These are phyloP conservation scores for Zonitis immaculata DNA, from an alignment of 2,888 invertebrate species.

Conservation along the genomic window DNA sequence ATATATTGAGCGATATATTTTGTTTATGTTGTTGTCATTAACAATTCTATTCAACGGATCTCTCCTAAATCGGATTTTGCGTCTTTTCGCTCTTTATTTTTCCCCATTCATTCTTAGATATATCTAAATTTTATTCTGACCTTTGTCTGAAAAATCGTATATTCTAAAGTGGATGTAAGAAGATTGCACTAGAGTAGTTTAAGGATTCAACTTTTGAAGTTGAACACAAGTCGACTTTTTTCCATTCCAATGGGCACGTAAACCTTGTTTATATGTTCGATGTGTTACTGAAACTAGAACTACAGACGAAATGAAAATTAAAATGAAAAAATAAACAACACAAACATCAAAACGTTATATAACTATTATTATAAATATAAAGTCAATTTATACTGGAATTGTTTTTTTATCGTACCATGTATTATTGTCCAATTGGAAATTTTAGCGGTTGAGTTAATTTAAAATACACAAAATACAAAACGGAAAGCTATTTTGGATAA, in stretches of 20 bases:
- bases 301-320: too few relatives aligned
- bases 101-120: not conserved
- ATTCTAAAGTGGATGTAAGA: slow-evolving; percentile 16
- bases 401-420: not conserved
- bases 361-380: not conserved
- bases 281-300: not conserved
- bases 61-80: not conserved
- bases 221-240: slow-evolving; percentile 3
- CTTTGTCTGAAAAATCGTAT: not conserved
- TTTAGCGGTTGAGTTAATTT: not conserved
- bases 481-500: not conserved
- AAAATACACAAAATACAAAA: not conserved
- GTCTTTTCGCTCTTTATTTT: not conserved
- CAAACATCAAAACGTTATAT: too few relatives aligned
- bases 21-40: too few relatives aligned
- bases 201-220: slow-evolving; percentile 9
- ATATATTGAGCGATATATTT: too few relatives aligned
- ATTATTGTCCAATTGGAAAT: not conserved
- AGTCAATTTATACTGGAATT: not conserved
- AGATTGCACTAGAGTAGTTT: slow-evolving; percentile 7
- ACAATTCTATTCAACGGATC: not conserved
- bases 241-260: not conserved
- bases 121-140: not conserved
- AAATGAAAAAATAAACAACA: too few relatives aligned
- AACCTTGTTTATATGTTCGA: not conserved